Percentiles rank a stretch among this genome's conserved stretches.
Evolutionary conservation across 2,888 invertebrate species (phyloP).

Genomic region (Oxyteleia sp.): DNA sequence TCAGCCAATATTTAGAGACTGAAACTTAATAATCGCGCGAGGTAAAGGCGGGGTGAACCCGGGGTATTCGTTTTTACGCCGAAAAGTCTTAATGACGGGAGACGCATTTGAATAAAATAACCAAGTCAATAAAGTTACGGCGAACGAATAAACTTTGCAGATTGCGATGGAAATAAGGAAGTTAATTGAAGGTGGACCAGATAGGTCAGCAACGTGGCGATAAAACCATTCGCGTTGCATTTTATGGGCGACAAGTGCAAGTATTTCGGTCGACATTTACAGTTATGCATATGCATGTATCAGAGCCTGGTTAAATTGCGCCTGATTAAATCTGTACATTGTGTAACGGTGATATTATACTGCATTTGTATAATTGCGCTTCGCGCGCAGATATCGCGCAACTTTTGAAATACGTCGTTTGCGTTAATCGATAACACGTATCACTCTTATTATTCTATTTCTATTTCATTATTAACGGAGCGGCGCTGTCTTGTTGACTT

Average conservation of each 20-base stretch:
- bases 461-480: conserved; percentile 55
- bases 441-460: conserved; percentile 32
- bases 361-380: conserved; percentile 66
- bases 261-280: conserved; percentile 66
- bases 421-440: conserved; percentile 51
- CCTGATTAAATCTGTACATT: conserved; percentile 71
- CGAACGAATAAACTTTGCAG: conserved; percentile 50
- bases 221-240: conserved; percentile 65
- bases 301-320: conserved; percentile 59
- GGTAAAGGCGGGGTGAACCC: neutral
- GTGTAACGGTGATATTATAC: conserved; percentile 65
- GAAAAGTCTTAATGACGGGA: conserved; percentile 25
- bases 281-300: conserved; percentile 71
- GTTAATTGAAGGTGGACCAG: conserved; percentile 66
- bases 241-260: conserved; percentile 69
- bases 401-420: conserved; percentile 59
- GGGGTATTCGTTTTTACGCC: neutral
- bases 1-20: conserved; percentile 10
- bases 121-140: conserved; percentile 30
- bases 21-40: conserved; percentile 1
- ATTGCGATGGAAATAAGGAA: conserved; percentile 62
- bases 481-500: conserved; percentile 25
- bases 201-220: conserved; percentile 52
- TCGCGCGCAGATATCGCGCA: conserved; percentile 53
- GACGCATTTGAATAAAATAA: conserved; percentile 41